These are phyloP conservation scores for Axea sp. DNA, from an alignment of 2,888 invertebrate genomes.

Conservation along the genomic window DNA sequence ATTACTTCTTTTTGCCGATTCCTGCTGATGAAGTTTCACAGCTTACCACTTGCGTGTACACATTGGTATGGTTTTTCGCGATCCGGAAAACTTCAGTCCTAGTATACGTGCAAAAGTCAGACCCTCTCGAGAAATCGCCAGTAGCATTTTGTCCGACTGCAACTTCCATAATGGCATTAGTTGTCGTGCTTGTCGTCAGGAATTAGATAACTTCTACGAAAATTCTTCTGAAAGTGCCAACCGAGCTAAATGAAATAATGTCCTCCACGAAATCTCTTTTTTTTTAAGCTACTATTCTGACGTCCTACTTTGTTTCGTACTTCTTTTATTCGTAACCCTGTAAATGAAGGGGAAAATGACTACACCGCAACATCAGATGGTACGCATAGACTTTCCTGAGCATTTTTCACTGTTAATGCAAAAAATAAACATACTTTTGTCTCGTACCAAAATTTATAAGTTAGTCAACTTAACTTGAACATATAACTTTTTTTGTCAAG, in stretches of 20 bases:
- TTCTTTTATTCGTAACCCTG: constrained; percentile 6
- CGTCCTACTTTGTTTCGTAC: neutral
- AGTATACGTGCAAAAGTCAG: constrained; percentile 24
- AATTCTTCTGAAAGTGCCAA: constrained; percentile 47
- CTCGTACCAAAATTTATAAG: constrained; percentile 17
- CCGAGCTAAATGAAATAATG: constrained; percentile 52
- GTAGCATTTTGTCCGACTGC: constrained; percentile 31
- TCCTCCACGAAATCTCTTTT: constrained; percentile 15
- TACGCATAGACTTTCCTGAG: neutral
- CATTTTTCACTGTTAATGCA: constrained; percentile 33
- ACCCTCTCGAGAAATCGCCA: constrained; percentile 40
- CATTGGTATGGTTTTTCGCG: constrained; percentile 16
- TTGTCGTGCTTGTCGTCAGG: constrained; percentile 39
- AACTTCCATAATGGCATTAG: constrained; percentile 57
- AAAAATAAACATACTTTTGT: constrained; percentile 23
- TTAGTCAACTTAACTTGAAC: constrained; percentile 20
- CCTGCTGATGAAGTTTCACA: constrained; percentile 28
- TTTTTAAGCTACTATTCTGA: constrained; percentile 7
- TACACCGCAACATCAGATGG: constrained; percentile 12
- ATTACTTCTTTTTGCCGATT: no score
- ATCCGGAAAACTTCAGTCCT: constrained; percentile 14
- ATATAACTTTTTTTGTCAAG: no score
- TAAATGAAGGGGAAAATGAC: constrained; percentile 29
- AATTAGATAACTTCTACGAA: constrained; percentile 53
- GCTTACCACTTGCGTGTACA: neutral